Percentiles rank a stretch among this genome's conserved stretches.
phyloP scores from a whole-genome alignment of 1,140 invertebrate species.

The Pachyrhynchus sulphureomaculatus region DNA sequence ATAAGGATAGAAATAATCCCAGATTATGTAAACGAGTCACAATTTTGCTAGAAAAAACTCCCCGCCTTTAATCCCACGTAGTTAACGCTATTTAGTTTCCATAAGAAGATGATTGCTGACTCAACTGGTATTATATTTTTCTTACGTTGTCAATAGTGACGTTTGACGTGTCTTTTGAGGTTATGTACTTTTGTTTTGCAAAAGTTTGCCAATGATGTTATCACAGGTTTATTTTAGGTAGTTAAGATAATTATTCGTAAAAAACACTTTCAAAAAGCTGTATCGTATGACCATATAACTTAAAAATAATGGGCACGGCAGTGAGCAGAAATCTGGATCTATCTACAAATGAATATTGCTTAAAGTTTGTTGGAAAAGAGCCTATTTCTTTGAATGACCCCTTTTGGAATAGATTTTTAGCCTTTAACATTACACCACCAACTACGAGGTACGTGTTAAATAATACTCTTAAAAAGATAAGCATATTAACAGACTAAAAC shows the following conservation, averaged over 20 bases:
- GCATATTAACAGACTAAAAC: conserved; percentile 24
- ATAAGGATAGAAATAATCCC: too few species aligned
- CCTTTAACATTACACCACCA: conserved; percentile 84
- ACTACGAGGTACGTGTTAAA: conserved; percentile 63
- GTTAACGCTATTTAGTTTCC: too few species aligned
- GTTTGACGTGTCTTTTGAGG: conserved; percentile 3
- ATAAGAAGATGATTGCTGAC: too few species aligned
- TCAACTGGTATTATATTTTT: too few species aligned
- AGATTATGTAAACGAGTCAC: too few species aligned
- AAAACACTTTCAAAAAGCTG: neutral
- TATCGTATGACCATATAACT: conserved; percentile 15
- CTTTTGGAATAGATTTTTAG: conserved; percentile 91
- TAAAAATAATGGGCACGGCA: conserved; percentile 74
- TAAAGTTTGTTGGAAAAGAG: conserved; percentile 75
- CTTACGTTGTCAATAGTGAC: too few species aligned
- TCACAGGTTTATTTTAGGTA: conserved; percentile 12
- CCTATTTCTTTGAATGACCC: conserved; percentile 83
- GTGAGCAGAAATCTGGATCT: conserved; percentile 82
- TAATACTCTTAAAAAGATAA: neutral
- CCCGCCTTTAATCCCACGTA: too few species aligned
- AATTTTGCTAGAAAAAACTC: too few species aligned
- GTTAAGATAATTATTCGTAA: neutral
- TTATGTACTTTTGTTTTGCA: conserved; percentile 6
- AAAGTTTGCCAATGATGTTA: conserved; percentile 20
- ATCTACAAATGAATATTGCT: conserved; percentile 77